Base-by-base conservation (phyloP, 2,888 invertebrate genomes). In the Pandemis heparana region DNA sequence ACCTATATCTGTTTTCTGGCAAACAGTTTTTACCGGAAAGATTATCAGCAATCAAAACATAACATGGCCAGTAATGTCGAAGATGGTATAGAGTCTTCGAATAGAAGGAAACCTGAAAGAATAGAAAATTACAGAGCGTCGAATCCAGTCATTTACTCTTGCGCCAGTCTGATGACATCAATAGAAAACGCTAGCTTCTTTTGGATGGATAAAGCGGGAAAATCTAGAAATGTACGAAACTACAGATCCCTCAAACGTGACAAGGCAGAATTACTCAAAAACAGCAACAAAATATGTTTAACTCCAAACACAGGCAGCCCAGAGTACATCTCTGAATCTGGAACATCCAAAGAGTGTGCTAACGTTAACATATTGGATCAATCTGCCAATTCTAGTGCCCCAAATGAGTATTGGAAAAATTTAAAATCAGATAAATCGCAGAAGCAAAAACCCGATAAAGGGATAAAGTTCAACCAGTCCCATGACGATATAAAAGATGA, bases 311-410 rank as follows among this genome's bases (percentile, higher is more conserved):
- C 5, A 10, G 56, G 56, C 3, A n/a, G 18, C 23, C 56, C 56
- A 1, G 56, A 56, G 12, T 56, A 23, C 23, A 56, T 56, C 10
- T 56, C 56, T 23, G 56, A 56, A 56, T 23, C 56, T 6, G 56
- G 23, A 56, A 56, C 56, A 5, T 56, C 56, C 5, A 56, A 56
- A 56, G 56, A 56, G 23, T 56, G 56, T 56, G 56, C 56, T 1
- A 56, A 56, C 5, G 23, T 56, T 23, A 56, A 18, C 23, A 56
- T 56, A 23, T 5, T 56, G 56, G 56, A 56, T 23, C 56, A 56
- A 6, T 56, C 56, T 18, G 23, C 23, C 1, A 23, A 23, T 23
- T 56, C 56, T 12, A 56, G 56, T 12, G 56, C 56, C 8, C 56
- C 56, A 10, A 56, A 56, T 48, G 48, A 48, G 6, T 48, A 48